A percentile compares a stretch with the other conserved stretches of the same genome.
These are phyloP conservation scores for Atta texana DNA, from an alignment of 1,140 invertebrate species.

Conservation along the genomic window DNA sequence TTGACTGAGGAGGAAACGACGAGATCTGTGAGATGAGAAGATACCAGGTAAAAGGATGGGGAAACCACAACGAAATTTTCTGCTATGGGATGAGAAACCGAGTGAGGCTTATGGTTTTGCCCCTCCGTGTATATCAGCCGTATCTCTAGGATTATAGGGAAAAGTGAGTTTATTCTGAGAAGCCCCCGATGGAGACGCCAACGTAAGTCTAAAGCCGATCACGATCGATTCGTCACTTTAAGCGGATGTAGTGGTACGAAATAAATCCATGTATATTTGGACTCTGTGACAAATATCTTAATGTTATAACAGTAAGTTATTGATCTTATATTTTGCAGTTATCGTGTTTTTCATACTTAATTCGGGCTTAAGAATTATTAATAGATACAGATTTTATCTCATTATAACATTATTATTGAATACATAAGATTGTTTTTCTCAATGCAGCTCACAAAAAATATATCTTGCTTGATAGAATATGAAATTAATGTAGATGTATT, in stretches of 20 bases:
- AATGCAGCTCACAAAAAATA: not conserved
- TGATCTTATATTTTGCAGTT: not conserved
- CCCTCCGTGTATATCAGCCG: slow-evolving; percentile 44
- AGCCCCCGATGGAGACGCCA: not conserved
- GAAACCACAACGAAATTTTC: slow-evolving; percentile 63
- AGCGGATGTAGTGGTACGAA: slow-evolving; percentile 3
- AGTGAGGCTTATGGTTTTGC: slow-evolving; percentile 38
- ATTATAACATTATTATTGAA: slow-evolving; percentile 1
- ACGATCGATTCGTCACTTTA: slow-evolving; percentile 37
- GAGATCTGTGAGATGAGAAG: slow-evolving; percentile 15
- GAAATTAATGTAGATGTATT: not conserved
- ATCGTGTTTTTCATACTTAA: not conserved
- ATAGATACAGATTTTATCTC: not conserved
- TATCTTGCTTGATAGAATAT: too few relatives aligned
- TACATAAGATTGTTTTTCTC: not conserved
- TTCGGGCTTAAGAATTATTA: not conserved
- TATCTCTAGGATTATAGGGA: slow-evolving; percentile 49
- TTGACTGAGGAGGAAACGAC: slow-evolving; percentile 45
- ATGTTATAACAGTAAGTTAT: not conserved
- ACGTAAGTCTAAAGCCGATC: slow-evolving; percentile 46
- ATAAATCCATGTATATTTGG: slow-evolving; percentile 8
- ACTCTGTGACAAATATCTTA: not conserved
- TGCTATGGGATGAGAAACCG: slow-evolving; percentile 5
- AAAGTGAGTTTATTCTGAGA: slow-evolving; percentile 45
- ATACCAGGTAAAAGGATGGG: not conserved